These are phyloP conservation scores for Drosophila sechellia DNA, from an alignment of 1,140 invertebrate genomes.

Conservation along the genomic window DNA sequence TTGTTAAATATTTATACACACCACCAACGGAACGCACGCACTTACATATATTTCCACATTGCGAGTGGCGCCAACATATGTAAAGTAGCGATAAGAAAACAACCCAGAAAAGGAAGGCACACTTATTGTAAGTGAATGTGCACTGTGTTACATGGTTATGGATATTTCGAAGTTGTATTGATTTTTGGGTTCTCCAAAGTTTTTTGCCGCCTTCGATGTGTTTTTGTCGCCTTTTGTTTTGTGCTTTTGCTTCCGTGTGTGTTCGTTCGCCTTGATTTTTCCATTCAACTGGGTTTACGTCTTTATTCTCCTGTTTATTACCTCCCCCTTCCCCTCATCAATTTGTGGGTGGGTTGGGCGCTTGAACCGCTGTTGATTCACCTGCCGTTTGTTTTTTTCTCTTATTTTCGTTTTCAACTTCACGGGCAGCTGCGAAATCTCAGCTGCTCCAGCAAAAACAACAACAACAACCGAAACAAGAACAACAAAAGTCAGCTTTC, in stretches of 20 bases:
- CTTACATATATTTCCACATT: constrained; percentile 10
- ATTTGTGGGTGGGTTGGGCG: constrained; percentile 6
- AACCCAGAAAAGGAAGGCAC: constrained; percentile 32
- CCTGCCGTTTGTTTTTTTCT: constrained; percentile 29
- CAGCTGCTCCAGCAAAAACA: constrained; percentile 37
- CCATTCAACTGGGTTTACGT: constrained; percentile 16
- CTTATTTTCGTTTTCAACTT: constrained; percentile 16
- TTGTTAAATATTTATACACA: constrained; percentile 68
- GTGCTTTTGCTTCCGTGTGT: constrained; percentile 25
- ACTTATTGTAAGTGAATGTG: constrained; percentile 64
- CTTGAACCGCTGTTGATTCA: constrained; percentile 20
- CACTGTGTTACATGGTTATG: background rate
- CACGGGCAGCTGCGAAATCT: constrained; percentile 48
- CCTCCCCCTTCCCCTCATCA: background rate
- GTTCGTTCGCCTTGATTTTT: constrained; percentile 19
- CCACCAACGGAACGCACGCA: constrained; percentile 32
- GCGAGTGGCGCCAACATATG: constrained; percentile 71
- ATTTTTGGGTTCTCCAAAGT: constrained; percentile 33
- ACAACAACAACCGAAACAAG: constrained; percentile 23
- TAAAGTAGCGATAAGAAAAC: constrained; percentile 53
- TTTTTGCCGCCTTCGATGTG: constrained; percentile 28
- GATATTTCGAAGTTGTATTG: constrained; percentile 43
- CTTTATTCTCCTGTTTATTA: constrained; percentile 16
- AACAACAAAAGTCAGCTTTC: constrained; percentile 33
- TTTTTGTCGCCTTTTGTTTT: constrained; percentile 43